Conservation (phyloP, 1,140 invertebrate species). For the Temnothorax longispinosus region DNA sequence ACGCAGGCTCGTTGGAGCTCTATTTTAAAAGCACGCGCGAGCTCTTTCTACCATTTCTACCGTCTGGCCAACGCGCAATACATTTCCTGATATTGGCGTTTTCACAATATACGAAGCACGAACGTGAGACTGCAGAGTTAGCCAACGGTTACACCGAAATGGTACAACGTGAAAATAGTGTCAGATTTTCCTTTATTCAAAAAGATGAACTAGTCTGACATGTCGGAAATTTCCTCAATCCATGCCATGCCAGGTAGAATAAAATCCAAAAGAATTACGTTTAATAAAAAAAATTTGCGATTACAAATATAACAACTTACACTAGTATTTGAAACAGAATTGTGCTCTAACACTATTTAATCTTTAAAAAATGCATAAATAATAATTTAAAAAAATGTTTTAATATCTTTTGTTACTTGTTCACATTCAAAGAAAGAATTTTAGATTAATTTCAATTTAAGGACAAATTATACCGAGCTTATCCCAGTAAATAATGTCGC, state of each 20-base stretch:
- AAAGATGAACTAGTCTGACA: background rate
- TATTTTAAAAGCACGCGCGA: conserved; percentile 10
- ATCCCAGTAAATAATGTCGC: conserved; percentile 9
- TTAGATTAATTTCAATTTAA: conserved; percentile 12
- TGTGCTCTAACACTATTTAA: background rate
- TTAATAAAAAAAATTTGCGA: background rate
- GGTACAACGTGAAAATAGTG: conserved; percentile 58
- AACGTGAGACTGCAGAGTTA: conserved; percentile 35
- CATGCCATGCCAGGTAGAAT: background rate
- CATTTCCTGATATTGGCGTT: conserved; percentile 71
- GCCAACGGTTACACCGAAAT: conserved; percentile 50
- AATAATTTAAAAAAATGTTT: background rate
- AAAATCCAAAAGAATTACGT: background rate
- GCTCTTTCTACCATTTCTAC: conserved; percentile 31
- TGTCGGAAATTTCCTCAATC: background rate
- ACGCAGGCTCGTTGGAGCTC: background rate
- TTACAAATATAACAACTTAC: background rate
- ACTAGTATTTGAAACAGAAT: background rate
- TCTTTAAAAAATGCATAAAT: background rate
- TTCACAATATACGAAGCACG: conserved; percentile 59
- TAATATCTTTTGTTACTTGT: background rate
- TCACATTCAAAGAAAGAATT: background rate
- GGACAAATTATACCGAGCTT: background rate
- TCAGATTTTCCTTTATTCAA: background rate
- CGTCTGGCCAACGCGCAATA: conserved; percentile 50